Evolutionary conservation across 2,113 vertebrate genomes (phyloP), one percentile per base, ranked within the genome.

Genomic region (Lagopus muta): DNA sequence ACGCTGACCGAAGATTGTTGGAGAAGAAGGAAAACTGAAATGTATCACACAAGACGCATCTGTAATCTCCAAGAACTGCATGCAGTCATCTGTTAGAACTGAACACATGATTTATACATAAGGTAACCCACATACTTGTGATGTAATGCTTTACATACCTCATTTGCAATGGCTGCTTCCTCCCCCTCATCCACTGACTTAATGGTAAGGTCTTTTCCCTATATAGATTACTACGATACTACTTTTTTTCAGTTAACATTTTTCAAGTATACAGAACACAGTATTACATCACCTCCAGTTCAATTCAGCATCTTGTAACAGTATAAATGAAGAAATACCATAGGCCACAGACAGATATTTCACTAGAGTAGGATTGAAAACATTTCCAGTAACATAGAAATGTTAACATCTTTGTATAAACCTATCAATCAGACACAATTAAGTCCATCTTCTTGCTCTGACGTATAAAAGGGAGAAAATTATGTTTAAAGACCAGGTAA

Each of bases 41-140:
- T 99, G 99, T 78, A 99, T 90, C 11, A 99, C 97, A 7, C 98
- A 98, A 0, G 98, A 98, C 18, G 99, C 99, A 61, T 99, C 99
- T 15, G 96, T 98, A 90, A 99, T 98, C 82, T 97, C 97, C 76
- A 99, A 75, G 40, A 97, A 94, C 12, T 96, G 97, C 45, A 98
- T 47, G 86, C 98, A 99, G 17, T 98, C 98, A 58, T 98, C 97
- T 20, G 98, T 99, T 54, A 98, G 96, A 94, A 99, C 99, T 99
- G 89, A 87, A 70, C 82, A 95, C 66, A 89, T 0, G 8, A 64
- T 89, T 82, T n/a, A 77, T 4, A 70, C 11, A 36, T 82, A 60
- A 64, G 50, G n/a, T 21, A 83, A 64, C 10, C 5, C 5, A 2
- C 2, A 40, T 9, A 57, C 8, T 15, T 79, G 40, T 62, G 42